Percentiles rank a stretch among this genome's conserved stretches.
Evolutionary conservation across 2,888 invertebrate species (phyloP).

Genomic region (Zaprionus lineosus): DNA sequence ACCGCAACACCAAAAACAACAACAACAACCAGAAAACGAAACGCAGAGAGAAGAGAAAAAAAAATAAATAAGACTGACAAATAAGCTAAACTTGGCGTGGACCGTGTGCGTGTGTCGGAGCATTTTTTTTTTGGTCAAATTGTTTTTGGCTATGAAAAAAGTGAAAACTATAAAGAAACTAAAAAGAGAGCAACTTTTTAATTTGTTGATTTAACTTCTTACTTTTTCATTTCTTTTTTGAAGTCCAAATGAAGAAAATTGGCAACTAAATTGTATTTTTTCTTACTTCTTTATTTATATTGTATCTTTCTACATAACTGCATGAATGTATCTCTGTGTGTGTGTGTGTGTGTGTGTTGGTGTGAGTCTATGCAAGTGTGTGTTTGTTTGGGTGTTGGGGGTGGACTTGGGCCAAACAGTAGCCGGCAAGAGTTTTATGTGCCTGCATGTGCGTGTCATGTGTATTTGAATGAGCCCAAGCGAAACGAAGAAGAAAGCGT

Average conservation of each 20-base stretch:
- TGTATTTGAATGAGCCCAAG: conserved; percentile 64
- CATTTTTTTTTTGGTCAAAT: conserved; percentile 36
- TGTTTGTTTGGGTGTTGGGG: conserved; percentile 20
- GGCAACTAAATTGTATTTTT: conserved; percentile 45
- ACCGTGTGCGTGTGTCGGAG: conserved; percentile 49
- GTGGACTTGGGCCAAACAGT: conserved; percentile 23
- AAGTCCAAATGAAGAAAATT: conserved; percentile 56
- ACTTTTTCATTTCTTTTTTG: conserved; percentile 16
- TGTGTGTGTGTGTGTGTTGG: conserved; percentile 10
- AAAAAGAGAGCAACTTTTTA: conserved; percentile 51
- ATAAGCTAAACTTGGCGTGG: conserved; percentile 61
- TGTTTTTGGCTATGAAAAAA: conserved; percentile 59
- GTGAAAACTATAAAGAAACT: conserved; percentile 58
- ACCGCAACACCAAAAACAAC: conserved; percentile 18
- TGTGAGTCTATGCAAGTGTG: background rate
- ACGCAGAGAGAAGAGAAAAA: conserved; percentile 29
- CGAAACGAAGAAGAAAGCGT: conserved; percentile 77
- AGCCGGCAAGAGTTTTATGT: conserved; percentile 45
- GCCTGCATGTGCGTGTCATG: conserved; percentile 12
- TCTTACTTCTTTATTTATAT: conserved; percentile 24
- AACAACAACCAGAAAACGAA: conserved; percentile 6
- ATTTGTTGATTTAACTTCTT: conserved; percentile 5
- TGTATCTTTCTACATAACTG: background rate
- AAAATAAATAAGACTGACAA: conserved; percentile 35
- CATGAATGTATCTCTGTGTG: background rate